A percentile compares a stretch with the other conserved stretches of the same genome.
Evolutionary conservation across 2,888 invertebrate genomes (phyloP).

Genomic region (Coenonympha glycerion): DNA sequence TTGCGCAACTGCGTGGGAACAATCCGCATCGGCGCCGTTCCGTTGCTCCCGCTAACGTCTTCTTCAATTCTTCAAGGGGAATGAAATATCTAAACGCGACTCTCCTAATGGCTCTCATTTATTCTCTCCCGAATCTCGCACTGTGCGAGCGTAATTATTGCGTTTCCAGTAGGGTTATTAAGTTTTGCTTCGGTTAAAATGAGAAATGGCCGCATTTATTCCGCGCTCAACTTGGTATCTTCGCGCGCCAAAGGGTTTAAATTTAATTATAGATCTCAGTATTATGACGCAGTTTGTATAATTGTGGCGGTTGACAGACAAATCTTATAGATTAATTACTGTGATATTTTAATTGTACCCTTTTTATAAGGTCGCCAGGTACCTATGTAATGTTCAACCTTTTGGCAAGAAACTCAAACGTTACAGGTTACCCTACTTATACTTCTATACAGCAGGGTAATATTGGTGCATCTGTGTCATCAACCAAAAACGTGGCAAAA

Average conservation of each 20-base stretch:
- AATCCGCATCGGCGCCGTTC: conserved; percentile 44
- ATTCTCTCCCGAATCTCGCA: conserved; percentile 71
- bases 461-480: too few relatives aligned
- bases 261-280: conserved; percentile 67
- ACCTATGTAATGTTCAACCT: too few relatives aligned
- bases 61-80: conserved; percentile 70
- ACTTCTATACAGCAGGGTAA: too few relatives aligned
- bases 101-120: conserved; percentile 73
- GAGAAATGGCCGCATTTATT: conserved; percentile 72
- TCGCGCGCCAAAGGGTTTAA: conserved; percentile 56
- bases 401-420: too few relatives aligned
- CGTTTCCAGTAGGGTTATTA: conserved; percentile 72
- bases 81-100: conserved; percentile 73
- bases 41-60: conserved; percentile 60
- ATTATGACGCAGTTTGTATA: conserved; percentile 65
- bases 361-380: too few relatives aligned
- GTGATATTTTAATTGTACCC: conserved; percentile 7
- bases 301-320: conserved; percentile 38
- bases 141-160: conserved; percentile 71
- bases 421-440: too few relatives aligned
- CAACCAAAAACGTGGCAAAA: too few relatives aligned
- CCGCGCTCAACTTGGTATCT: conserved; percentile 69
- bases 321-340: conserved; percentile 12
- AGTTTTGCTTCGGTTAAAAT: conserved; percentile 73
- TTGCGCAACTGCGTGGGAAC: conserved; percentile 64